phyloP scores from a whole-genome alignment of 2,113 vertebrate species.

The Cebus imitator region DNA sequence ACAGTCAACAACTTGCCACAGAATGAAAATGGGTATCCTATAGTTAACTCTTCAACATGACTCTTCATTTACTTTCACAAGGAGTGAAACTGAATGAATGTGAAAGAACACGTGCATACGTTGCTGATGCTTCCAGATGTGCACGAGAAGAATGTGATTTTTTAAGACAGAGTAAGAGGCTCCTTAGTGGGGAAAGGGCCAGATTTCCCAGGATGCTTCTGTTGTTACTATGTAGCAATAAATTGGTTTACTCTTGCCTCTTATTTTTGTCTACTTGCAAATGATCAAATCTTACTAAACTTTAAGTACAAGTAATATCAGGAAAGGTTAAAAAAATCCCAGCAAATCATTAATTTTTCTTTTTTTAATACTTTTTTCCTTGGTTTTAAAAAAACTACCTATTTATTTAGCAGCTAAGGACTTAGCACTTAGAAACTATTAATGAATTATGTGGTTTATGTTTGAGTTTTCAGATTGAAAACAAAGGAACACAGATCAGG shows the following conservation, averaged over 20 bases:
- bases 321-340: neutral
- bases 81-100: neutral
- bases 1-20: neutral
- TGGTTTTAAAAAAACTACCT: neutral
- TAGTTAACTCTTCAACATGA: neutral
- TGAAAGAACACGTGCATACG: neutral
- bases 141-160: neutral
- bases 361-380: neutral
- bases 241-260: neutral
- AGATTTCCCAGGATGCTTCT: neutral
- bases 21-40: neutral
- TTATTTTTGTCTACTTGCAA: slow-evolving; percentile 2
- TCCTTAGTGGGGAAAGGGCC: neutral
- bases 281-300: neutral
- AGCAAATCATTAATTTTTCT: neutral
- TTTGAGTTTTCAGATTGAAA: slow-evolving; percentile 34
- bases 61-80: neutral
- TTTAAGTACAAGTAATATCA: neutral
- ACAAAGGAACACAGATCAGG: neutral
- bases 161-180: neutral
- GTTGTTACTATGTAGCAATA: neutral
- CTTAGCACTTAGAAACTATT: neutral
- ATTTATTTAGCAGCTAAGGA: neutral
- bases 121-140: neutral
- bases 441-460: neutral